These are phyloP conservation scores for Pterois miles DNA, from an alignment of 2,797 vertebrate species.

Conservation along the genomic window DNA sequence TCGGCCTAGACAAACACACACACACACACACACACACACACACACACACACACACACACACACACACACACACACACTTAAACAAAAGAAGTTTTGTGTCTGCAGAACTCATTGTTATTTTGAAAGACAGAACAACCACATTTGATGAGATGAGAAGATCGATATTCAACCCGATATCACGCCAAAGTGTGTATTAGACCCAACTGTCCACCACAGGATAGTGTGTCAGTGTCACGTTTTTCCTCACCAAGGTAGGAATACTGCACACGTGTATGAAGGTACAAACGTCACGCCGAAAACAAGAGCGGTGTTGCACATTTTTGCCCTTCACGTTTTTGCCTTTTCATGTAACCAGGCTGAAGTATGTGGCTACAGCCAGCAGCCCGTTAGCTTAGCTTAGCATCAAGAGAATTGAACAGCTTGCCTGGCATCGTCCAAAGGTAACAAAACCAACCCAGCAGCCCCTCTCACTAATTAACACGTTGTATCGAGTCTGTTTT, in stretches of 20 bases:
- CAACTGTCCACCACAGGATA: no score
- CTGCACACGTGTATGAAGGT: no score
- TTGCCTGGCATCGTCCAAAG: background rate
- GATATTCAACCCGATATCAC: no score
- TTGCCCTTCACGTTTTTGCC: no score
- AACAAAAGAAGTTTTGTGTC: conserved; percentile 20
- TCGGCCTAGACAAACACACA: conserved; percentile 28
- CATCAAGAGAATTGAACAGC: background rate
- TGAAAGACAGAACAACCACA: background rate
- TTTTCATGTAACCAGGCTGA: no score
- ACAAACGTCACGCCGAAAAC: no score
- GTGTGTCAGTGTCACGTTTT: no score
- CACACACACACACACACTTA: background rate
- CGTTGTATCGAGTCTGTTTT: no score
- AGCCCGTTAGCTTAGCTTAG: background rate
- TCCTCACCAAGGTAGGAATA: no score
- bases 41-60: background rate
- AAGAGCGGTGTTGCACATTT: no score
- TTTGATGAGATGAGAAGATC: background rate
- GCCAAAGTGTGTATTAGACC: no score
- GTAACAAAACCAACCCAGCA: background rate
- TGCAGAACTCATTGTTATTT: conserved; percentile 21
- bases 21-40: conserved; percentile 3
- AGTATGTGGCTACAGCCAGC: background rate
- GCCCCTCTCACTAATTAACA: no score